These are phyloP conservation scores for Tinea trinotella DNA, from an alignment of 2,888 invertebrate genomes.

Conservation along the genomic window DNA sequence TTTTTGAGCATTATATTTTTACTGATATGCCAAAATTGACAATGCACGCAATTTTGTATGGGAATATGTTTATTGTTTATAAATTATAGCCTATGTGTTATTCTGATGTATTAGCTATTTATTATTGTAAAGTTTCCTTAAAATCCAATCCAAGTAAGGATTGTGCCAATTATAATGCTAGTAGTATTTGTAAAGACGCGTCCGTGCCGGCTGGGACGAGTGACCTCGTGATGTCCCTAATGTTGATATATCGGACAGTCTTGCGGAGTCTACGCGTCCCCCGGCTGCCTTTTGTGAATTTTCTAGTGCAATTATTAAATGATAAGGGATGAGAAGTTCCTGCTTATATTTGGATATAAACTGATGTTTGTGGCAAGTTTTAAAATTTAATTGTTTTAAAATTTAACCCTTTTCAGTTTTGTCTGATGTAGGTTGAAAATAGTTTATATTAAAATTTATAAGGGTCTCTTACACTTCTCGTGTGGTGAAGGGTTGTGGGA, in stretches of 20 bases:
- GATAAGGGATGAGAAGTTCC: slow-evolving; percentile 1
- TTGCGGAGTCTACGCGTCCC: slow-evolving; percentile 13
- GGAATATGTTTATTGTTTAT: no score
- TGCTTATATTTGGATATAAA: not conserved
- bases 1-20: no score
- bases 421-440: no score
- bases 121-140: no score
- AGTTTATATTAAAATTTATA: no score
- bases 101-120: no score
- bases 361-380: slow-evolving; percentile 2
- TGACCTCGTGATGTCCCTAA: slow-evolving; percentile 33
- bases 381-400: slow-evolving; percentile 4
- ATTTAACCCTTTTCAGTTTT: slow-evolving; percentile 10
- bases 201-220: slow-evolving; percentile 4
- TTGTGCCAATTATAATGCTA: not conserved
- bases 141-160: no score
- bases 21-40: no score
- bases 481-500: no score
- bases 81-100: no score
- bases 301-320: slow-evolving; percentile 18
- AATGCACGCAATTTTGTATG: no score
- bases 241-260: slow-evolving; percentile 65
- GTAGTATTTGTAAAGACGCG: not conserved
- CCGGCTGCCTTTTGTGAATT: slow-evolving; percentile 15
- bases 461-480: no score